Conservation (phyloP, 2,888 invertebrate species). For the Margaritifera margaritifera region DNA sequence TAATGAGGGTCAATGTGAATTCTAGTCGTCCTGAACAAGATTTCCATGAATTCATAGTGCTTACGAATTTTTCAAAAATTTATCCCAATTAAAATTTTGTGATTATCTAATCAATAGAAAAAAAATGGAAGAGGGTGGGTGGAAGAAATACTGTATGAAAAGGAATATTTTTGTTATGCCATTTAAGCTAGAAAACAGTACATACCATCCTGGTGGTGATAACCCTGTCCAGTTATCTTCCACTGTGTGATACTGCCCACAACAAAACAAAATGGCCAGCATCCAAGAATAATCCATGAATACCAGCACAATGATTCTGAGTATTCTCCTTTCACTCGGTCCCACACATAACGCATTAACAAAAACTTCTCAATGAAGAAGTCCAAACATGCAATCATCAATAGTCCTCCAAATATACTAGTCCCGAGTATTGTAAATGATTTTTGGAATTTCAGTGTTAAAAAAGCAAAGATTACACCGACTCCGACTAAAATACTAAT, state of each 20-base stretch:
- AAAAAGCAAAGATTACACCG: constrained; percentile 81
- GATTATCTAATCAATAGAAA: no score
- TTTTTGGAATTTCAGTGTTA: constrained; percentile 85
- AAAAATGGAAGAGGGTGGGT: no score
- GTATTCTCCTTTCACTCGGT: constrained; percentile 76
- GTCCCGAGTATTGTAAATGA: constrained; percentile 83
- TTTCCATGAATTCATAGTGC: no score
- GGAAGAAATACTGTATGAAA: no score
- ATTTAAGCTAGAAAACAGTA: constrained; percentile 3
- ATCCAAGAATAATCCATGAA: constrained; percentile 83
- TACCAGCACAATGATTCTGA: constrained; percentile 79
- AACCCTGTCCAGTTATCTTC: constrained; percentile 80
- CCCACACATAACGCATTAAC: constrained; percentile 82
- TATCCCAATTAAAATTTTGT: no score
- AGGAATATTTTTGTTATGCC: no score
- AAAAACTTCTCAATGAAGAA: constrained; percentile 83
- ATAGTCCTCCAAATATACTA: constrained; percentile 84
- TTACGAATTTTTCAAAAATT: no score
- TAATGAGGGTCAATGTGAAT: no score
- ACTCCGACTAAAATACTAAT: constrained; percentile 81
- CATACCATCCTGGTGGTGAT: constrained; percentile 73
- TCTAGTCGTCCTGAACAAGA: no score
- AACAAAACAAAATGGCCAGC: constrained; percentile 83
- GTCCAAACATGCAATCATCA: constrained; percentile 82
- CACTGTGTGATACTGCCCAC: constrained; percentile 82